Evolutionary conservation across 1,140 invertebrate species (phyloP).

Genomic region (Drosophila eugracilis): DNA sequence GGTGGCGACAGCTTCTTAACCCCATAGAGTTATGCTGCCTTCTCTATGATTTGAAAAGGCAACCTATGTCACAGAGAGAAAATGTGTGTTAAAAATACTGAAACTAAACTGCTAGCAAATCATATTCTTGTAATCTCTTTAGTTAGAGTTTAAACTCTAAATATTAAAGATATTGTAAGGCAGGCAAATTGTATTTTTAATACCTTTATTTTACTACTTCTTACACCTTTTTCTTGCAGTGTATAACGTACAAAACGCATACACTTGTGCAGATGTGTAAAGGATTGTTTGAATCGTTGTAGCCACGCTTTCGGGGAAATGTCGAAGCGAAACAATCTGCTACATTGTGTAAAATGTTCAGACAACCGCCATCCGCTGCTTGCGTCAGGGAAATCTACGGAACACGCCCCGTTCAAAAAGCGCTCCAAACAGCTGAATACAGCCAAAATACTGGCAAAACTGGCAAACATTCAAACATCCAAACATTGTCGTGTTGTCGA

Average conservation of each 20-base stretch:
- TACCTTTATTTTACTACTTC: not conserved
- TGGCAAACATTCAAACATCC: slow-evolving; percentile 41
- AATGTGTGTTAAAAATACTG: not conserved
- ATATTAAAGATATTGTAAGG: too few species aligned
- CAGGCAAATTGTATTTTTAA: not conserved
- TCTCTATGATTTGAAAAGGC: slow-evolving; percentile 30
- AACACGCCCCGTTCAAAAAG: slow-evolving; percentile 46
- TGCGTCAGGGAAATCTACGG: slow-evolving; percentile 59
- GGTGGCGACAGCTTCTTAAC: slow-evolving; percentile 31
- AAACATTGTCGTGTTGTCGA: slow-evolving; percentile 51
- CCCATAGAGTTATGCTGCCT: slow-evolving; percentile 26
- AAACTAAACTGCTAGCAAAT: too few species aligned
- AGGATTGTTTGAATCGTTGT: slow-evolving; percentile 67
- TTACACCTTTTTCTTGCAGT: slow-evolving; percentile 2
- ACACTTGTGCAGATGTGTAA: slow-evolving; percentile 65
- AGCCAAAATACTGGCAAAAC: slow-evolving; percentile 5
- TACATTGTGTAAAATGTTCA: slow-evolving; percentile 76
- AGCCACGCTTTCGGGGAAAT: slow-evolving; percentile 70
- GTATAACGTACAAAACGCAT: slow-evolving; percentile 9
- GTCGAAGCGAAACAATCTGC: slow-evolving; percentile 72
- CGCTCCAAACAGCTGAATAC: slow-evolving; percentile 15
- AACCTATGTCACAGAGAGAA: slow-evolving; percentile 32
- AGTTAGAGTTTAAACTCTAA: too few species aligned
- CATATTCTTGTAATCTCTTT: too few species aligned
- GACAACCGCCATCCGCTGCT: slow-evolving; percentile 49